Percentiles rank a stretch among this genome's conserved stretches.
Conservation (phyloP, 1,140 invertebrate genomes). For the Diprion similis region DNA sequence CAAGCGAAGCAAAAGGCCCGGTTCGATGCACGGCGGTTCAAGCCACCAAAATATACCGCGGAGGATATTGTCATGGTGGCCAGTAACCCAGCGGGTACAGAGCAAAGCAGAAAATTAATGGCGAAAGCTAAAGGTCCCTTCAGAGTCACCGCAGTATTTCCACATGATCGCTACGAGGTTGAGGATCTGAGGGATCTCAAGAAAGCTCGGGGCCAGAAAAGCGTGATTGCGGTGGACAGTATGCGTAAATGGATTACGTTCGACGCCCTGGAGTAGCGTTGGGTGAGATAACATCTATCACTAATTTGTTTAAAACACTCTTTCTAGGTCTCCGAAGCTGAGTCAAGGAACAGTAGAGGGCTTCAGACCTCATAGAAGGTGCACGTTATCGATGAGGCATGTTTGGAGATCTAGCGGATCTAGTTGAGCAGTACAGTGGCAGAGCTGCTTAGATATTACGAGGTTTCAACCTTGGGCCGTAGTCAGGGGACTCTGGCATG, state of each 20-base stretch:
- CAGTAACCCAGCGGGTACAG: conserved; percentile 21
- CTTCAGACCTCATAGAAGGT: not conserved
- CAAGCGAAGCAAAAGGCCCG: conserved; percentile 20
- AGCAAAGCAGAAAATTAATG: conserved; percentile 31
- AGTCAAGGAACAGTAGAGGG: not conserved
- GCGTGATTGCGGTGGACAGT: conserved; percentile 27
- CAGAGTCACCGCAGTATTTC: conserved; percentile 37
- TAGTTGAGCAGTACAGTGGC: conserved; percentile 20
- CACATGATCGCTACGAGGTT: conserved; percentile 43
- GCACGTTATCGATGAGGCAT: too few relatives aligned
- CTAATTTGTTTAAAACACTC: not conserved
- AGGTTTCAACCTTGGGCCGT: not conserved
- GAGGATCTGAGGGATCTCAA: conserved; percentile 26
- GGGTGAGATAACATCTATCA: not conserved
- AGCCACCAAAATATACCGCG: conserved; percentile 24
- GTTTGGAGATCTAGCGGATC: conserved; percentile 2
- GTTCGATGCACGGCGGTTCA: conserved; percentile 25
- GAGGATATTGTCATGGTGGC: conserved; percentile 34
- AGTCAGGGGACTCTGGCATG: conserved; percentile 17
- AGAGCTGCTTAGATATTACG: conserved; percentile 32
- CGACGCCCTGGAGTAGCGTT: conserved; percentile 6
- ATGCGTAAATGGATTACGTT: conserved; percentile 28
- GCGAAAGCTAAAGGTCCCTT: conserved; percentile 38
- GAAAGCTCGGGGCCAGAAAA: not conserved
- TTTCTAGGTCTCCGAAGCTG: not conserved